phyloP scores from a whole-genome alignment of 2,113 vertebrate genomes.

The Camelus bactrianus region DNA sequence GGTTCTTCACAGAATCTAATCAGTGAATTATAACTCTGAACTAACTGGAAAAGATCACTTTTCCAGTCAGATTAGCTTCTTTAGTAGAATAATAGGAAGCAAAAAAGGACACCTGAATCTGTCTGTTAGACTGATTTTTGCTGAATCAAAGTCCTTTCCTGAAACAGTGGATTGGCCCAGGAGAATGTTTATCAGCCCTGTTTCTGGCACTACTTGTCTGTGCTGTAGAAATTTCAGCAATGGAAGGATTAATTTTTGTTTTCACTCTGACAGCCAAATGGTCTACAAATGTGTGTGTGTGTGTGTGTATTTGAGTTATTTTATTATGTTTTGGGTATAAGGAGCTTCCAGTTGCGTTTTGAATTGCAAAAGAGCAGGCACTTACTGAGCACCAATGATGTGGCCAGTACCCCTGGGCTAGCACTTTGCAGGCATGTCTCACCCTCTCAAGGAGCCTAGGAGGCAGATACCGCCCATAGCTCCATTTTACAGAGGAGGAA shows the following conservation, averaged over 20 bases:
- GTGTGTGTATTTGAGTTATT: background rate
- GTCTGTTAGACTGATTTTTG: background rate
- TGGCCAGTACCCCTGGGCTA: background rate
- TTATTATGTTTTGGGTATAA: background rate
- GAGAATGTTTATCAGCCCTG: background rate
- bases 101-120: background rate
- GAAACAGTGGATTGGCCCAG: background rate
- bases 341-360: background rate
- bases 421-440: background rate
- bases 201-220: background rate
- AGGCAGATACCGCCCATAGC: too few relatives aligned
- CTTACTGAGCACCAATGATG: background rate
- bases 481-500: too few relatives aligned
- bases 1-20: background rate
- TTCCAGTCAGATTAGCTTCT: background rate
- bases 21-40: background rate
- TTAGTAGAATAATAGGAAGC: background rate
- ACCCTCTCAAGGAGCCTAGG: background rate
- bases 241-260: background rate
- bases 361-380: background rate
- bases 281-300: background rate
- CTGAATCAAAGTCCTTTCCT: background rate
- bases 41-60: background rate
- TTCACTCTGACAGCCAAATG: background rate
- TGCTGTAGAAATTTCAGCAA: background rate